Evolutionary conservation across 2,888 invertebrate species (phyloP), one percentile per base, ranked within the genome.

Genomic region (Thysanoteuthis rhombus): DNA sequence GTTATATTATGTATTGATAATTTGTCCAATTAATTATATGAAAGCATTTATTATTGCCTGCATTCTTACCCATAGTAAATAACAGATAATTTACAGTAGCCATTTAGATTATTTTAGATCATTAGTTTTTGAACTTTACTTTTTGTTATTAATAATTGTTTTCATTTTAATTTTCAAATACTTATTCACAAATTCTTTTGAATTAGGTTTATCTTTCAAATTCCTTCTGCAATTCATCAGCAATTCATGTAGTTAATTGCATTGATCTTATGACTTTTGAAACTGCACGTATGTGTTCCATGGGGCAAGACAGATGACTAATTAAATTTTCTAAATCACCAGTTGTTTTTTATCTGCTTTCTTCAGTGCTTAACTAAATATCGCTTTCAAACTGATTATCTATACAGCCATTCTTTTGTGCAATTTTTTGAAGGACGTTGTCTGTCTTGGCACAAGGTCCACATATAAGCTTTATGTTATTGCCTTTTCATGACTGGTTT

Each of bases 61-160:
- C n/a, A 75, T 75, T 12, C 10, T 75, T n/a, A n/a, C n/a, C n/a
- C 10, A 75, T n/a, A 75, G 32, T 75, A 16, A 75, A 75, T 75
- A 36, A n/a, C n/a, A 75, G 52, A 75, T 32, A 25, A 94, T 94
- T 92, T 94, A 94, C 94, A 94, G 92, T 94, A 93, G 89, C 92
- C 90, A 93, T 75, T 75, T 75, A n/a, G n/a, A 36, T 75, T 52
- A 52, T 52, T 75, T 75, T 36, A n/a, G n/a, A 36, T 75, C 36
- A 75, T 36, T 75, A n/a, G 10, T 75, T 75, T 36, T n/a, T 75
- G 36, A 75, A 75, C 16, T 36, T 75, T n/a, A 75, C 12, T 36
- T 75, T n/a, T 75, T 75, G 52, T 52, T 52, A 52, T 75, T 75
- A 25, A 75, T 75, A 8, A 25, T 52, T 75, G n/a, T 36, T 75